A percentile compares a stretch with the other conserved stretches of the same genome.
phyloP scores from a whole-genome alignment of 2,113 vertebrate genomes.

The Dasyprocta punctata region DNA sequence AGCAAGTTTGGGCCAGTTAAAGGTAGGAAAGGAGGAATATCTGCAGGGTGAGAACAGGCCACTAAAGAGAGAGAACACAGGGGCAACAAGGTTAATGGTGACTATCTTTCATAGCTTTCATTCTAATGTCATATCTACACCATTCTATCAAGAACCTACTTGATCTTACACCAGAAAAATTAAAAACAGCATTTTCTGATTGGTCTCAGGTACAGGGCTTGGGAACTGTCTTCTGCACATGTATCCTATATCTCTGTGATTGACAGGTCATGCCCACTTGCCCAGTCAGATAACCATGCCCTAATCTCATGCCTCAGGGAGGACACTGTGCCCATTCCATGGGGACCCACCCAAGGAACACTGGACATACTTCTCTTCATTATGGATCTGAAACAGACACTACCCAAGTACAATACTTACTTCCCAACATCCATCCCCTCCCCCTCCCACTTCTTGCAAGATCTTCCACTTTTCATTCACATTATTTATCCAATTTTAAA shows the following conservation, averaged over 20 bases:
- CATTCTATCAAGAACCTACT: background rate
- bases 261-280: background rate
- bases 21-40: background rate
- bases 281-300: background rate
- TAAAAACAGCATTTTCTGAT: background rate
- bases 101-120: background rate
- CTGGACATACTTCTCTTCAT: background rate
- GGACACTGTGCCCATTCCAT: background rate
- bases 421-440: background rate
- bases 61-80: background rate
- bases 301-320: background rate
- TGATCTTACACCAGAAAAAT: background rate
- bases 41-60: background rate
- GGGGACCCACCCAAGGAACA: no score
- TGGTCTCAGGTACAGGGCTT: background rate
- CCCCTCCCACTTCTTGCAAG: background rate
- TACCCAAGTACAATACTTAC: background rate
- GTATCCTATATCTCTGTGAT: background rate
- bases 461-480: background rate
- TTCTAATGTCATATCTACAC: background rate
- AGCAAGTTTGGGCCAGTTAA: background rate
- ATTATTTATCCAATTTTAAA: background rate
- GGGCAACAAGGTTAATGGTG: background rate
- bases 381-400: background rate
- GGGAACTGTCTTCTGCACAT: background rate